A percentile compares a stretch with the other conserved stretches of the same genome.
These are phyloP conservation scores for Perognathus longimembris DNA, from an alignment of 2,113 vertebrate species.

Conservation along the genomic window DNA sequence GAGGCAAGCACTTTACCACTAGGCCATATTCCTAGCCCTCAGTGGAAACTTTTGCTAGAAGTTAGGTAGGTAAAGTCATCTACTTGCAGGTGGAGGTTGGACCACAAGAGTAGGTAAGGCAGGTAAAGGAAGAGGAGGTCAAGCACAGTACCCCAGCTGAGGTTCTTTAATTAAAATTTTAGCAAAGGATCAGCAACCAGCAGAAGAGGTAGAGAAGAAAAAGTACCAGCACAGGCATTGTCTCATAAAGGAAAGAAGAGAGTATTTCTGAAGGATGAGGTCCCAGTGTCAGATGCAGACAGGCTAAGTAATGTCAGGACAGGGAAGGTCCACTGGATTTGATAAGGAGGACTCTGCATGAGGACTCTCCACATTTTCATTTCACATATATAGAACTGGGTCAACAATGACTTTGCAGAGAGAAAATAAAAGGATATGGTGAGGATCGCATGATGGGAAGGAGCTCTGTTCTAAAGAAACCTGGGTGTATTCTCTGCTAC, in stretches of 20 bases:
- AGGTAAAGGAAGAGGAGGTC: not conserved
- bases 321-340: not conserved
- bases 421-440: not conserved
- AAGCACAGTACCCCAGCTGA: not conserved
- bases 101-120: constrained; percentile 6
- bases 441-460: not conserved
- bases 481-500: too few relatives aligned
- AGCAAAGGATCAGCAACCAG: not conserved
- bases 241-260: not conserved
- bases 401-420: not conserved
- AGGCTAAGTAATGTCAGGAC: not conserved
- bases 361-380: not conserved
- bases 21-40: too few relatives aligned
- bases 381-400: not conserved
- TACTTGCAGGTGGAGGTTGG: constrained; percentile 1
- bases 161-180: not conserved
- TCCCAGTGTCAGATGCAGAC: not conserved
- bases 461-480: not conserved
- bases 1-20: too few relatives aligned
- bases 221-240: not conserved
- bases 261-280: constrained; percentile 1
- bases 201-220: not conserved
- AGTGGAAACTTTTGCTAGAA: constrained; percentile 12
- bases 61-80: not conserved
- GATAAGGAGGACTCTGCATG: not conserved